Base-by-base conservation (phyloP, 2,888 invertebrate species). In the Phaonia tiefii region DNA sequence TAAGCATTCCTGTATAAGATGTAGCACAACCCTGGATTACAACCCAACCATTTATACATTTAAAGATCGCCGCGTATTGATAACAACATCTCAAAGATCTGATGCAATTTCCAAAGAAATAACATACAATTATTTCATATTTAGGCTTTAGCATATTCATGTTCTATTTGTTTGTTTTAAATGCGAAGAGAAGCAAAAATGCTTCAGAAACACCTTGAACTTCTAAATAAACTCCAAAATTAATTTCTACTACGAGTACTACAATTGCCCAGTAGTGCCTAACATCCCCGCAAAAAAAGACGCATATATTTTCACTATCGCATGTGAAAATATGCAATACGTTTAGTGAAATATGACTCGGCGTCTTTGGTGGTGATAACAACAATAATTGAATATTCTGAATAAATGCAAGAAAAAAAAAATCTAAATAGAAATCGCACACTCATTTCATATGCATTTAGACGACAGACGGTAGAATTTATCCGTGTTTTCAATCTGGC, bases 371-470 rank as follows among this genome's bases (percentile, higher is more conserved):
- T 25, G 51, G 13, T 22, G 1, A 22, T 10, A 25, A 25, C 22
- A 69, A 51, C 31, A 13, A 60, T 20, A 22, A n/a, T 46, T 56
- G n/a, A 13, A 26, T 67, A 67, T 74, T 67, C 74, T 46, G 66
- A 74, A 66, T 31, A 56, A 31, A 74, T 74, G 67, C 73, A 56
- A 75, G 67, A 67, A n/a, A n/a, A n/a, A n/a, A n/a, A n/a, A n/a
- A n/a, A n/a, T n/a, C n/a, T n/a, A n/a, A n/a, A n/a, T n/a, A n/a
- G n/a, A 11, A 31, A 31, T 22, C 63, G 13, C 63, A 42, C 42
- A 39, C 42, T 63, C 63, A 42, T 60, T 67, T 46, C 5, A 37
- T 58, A 75, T 75, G 75, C 75, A 75, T n/a, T 60, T 75, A 58
- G 74, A 58, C 8, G 31, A 56, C 46, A 46, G 11, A 8, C 8